Conservation (phyloP, 1,140 invertebrate genomes). For the Oryzaephilus surinamensis region DNA sequence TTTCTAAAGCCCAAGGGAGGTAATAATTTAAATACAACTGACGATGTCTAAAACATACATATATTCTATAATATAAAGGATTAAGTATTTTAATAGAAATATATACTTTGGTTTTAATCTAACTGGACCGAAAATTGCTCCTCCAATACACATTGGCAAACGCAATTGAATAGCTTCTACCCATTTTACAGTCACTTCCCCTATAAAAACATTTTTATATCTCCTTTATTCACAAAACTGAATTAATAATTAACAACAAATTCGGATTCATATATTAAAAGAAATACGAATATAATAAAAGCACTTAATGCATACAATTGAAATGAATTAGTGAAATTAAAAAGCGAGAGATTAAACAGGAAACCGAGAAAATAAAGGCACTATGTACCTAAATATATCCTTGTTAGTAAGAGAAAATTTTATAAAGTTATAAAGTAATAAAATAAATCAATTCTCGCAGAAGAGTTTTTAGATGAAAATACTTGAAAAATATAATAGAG, state of each 20-base stretch:
- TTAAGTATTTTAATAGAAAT: constrained; percentile 7
- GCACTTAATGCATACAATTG: too few relatives aligned
- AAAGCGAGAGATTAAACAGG: too few relatives aligned
- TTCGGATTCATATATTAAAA: too few relatives aligned
- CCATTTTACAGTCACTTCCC: constrained; percentile 93
- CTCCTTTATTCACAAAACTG: constrained; percentile 1
- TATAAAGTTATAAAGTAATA: too few relatives aligned
- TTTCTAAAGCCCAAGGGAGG: constrained; percentile 81
- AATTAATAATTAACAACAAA: neutral
- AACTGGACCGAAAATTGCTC: constrained; percentile 75
- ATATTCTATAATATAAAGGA: constrained; percentile 2
- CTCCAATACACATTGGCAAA: constrained; percentile 82
- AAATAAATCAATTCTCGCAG: too few relatives aligned
- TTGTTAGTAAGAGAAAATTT: too few relatives aligned
- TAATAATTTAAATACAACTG: constrained; percentile 66
- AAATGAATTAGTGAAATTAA: too few relatives aligned
- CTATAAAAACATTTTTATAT: constrained; percentile 27
- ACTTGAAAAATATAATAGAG: too few relatives aligned
- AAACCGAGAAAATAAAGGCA: too few relatives aligned
- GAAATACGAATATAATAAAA: too few relatives aligned
- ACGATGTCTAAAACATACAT: constrained; percentile 54
- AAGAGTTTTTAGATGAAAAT: too few relatives aligned
- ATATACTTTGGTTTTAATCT: constrained; percentile 68
- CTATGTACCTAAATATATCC: too few relatives aligned
- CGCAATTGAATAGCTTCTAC: constrained; percentile 87